Conservation (phyloP, 2,797 vertebrate species). For the Ceryle rudis region DNA sequence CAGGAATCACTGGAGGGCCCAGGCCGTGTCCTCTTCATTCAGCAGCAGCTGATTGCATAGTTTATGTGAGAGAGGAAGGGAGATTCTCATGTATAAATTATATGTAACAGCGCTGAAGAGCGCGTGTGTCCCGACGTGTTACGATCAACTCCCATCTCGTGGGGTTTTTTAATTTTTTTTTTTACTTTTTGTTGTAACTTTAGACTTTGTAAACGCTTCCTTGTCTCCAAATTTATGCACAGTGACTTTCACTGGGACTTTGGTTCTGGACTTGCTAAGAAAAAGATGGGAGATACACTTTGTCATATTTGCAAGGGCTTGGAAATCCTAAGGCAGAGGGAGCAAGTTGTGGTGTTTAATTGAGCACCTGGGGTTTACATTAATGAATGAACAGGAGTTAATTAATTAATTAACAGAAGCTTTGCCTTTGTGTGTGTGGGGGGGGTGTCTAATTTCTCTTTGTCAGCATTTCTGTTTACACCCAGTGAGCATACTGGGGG, state of each 20-base stretch:
- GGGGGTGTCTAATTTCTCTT: background rate
- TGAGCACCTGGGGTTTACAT: background rate
- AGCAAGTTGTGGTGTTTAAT: background rate
- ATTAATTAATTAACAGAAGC: background rate
- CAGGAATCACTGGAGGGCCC: background rate
- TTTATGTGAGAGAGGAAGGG: background rate
- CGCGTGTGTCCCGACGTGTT: rapidly evolving
- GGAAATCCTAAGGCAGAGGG: background rate
- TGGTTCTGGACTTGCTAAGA: background rate
- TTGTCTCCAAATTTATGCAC: background rate
- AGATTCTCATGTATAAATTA: background rate
- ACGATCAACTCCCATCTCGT: background rate
- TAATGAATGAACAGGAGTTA: background rate
- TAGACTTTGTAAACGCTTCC: background rate
- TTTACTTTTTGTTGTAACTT: background rate
- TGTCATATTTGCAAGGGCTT: rapidly evolving
- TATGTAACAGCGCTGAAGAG: background rate
- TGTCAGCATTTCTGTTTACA: rapidly evolving
- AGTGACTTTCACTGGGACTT: background rate
- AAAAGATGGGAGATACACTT: background rate
- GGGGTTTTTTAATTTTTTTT: no score
- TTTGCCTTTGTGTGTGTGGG: background rate
- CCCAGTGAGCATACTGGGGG: background rate
- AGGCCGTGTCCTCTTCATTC: background rate
- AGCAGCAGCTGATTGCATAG: background rate